Evolutionary conservation across 2,888 invertebrate genomes (phyloP).

Genomic region (Thymelicus sylvestris): DNA sequence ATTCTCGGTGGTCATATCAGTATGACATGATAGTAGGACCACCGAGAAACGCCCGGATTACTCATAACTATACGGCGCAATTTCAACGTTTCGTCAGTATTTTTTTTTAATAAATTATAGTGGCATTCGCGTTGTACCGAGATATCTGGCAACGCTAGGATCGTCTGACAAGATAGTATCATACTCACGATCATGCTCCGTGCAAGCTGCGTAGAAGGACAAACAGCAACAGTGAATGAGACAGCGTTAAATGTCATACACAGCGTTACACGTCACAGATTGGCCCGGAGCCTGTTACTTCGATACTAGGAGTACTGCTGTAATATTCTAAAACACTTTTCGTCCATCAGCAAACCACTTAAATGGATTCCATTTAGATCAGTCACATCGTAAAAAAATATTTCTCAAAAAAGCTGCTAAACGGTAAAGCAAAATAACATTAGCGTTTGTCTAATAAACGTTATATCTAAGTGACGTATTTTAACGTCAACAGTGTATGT

Average conservation of each 20-base stretch:
- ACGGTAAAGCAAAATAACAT: neutral
- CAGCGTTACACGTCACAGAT: constrained; percentile 60
- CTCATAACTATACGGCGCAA: too few relatives aligned
- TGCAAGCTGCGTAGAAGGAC: constrained; percentile 91
- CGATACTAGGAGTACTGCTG: constrained; percentile 41
- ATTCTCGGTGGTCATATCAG: too few relatives aligned
- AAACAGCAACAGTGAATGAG: constrained; percentile 87
- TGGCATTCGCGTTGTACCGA: neutral
- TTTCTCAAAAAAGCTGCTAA: neutral
- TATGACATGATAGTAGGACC: too few relatives aligned
- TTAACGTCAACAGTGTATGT: neutral
- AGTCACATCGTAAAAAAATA: neutral
- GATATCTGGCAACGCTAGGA: constrained; percentile 27
- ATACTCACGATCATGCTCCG: constrained; percentile 96
- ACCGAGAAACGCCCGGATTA: too few relatives aligned
- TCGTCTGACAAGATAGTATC: constrained; percentile 56
- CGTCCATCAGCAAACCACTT: constrained; percentile 13
- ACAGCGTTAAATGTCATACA: constrained; percentile 63
- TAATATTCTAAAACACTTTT: constrained; percentile 3
- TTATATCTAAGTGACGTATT: neutral
- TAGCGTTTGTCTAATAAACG: neutral
- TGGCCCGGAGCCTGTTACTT: constrained; percentile 53
- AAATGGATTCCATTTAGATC: constrained; percentile 21
- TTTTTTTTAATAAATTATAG: too few relatives aligned
- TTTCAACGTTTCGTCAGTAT: too few relatives aligned